Conservation (phyloP, 2,797 vertebrate species). For the Peromyscus attwateri region DNA sequence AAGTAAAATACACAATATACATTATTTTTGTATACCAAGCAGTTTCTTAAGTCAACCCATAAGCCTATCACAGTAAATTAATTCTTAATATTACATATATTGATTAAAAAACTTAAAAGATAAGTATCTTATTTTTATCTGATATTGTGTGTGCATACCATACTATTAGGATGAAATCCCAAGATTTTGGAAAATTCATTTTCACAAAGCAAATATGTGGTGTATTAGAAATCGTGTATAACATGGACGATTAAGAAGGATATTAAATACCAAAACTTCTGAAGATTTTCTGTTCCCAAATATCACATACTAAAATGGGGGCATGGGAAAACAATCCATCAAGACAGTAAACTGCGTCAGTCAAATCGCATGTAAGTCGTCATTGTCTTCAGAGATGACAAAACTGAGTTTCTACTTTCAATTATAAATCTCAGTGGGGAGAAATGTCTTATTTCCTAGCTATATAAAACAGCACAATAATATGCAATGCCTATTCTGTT, state of each 20-base stretch:
- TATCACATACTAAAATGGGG: not conserved
- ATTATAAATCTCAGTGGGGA: not conserved
- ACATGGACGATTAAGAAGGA: not conserved
- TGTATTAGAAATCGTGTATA: not conserved
- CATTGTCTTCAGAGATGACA: conserved; percentile 15
- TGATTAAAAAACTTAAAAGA: conserved; percentile 16
- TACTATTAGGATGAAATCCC: not conserved
- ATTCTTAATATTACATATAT: conserved; percentile 15
- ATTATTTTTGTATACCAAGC: not conserved
- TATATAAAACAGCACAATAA: conserved; percentile 38
- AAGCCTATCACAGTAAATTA: not conserved
- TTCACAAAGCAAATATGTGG: not conserved
- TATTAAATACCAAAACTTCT: not conserved
- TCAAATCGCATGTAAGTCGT: not conserved
- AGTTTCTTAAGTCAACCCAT: conserved; percentile 16
- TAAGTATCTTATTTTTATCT: not conserved
- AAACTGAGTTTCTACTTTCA: conserved; percentile 48
- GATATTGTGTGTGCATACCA: not conserved
- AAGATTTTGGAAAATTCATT: conserved; percentile 28
- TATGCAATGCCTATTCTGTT: not conserved
- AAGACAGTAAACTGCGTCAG: not conserved
- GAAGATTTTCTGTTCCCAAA: not conserved
- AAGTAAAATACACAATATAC: conserved; percentile 34
- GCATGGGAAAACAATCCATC: not conserved
- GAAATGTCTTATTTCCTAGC: not conserved